Evolutionary conservation across 2,888 invertebrate species (phyloP).

Genomic region (Caenorhabditis sp.): DNA sequence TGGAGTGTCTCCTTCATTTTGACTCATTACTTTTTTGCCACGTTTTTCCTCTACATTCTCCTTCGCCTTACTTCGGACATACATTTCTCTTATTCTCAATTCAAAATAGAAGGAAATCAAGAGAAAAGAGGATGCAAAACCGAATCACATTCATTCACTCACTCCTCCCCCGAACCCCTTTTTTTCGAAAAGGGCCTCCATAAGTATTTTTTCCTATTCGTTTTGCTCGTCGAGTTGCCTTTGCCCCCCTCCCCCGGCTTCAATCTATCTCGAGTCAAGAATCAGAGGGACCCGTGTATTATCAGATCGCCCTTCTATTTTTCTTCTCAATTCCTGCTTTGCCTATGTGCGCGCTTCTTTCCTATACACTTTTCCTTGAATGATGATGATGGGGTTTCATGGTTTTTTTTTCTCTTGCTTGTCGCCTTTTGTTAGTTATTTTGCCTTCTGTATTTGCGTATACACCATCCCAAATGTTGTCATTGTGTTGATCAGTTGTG

Average conservation of each 20-base stretch:
- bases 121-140: conserved; percentile 19
- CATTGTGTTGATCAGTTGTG: conserved; percentile 18
- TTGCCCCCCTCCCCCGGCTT: conserved; percentile 7
- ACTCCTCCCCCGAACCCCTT: conserved; percentile 9
- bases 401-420: background rate
- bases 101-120: conserved; percentile 33
- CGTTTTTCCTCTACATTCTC: conserved; percentile 3
- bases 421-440: background rate
- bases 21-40: conserved; percentile 27
- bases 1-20: conserved; percentile 2
- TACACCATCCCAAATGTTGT: conserved; percentile 7
- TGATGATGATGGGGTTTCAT: conserved; percentile 12
- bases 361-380: conserved; percentile 26
- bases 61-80: conserved; percentile 6
- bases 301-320: conserved; percentile 46
- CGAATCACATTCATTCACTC: conserved; percentile 43
- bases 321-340: background rate
- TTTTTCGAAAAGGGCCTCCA: conserved; percentile 3
- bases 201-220: conserved; percentile 43
- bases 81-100: conserved; percentile 10
- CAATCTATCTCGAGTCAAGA: conserved; percentile 31
- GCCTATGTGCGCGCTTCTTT: conserved; percentile 30
- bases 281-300: conserved; percentile 39
- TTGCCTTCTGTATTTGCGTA: conserved; percentile 10
- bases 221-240: conserved; percentile 37